Evolutionary conservation across 2,888 invertebrate genomes (phyloP), one percentile per base, ranked within the genome.

Genomic region (Salpingus planirostris): DNA sequence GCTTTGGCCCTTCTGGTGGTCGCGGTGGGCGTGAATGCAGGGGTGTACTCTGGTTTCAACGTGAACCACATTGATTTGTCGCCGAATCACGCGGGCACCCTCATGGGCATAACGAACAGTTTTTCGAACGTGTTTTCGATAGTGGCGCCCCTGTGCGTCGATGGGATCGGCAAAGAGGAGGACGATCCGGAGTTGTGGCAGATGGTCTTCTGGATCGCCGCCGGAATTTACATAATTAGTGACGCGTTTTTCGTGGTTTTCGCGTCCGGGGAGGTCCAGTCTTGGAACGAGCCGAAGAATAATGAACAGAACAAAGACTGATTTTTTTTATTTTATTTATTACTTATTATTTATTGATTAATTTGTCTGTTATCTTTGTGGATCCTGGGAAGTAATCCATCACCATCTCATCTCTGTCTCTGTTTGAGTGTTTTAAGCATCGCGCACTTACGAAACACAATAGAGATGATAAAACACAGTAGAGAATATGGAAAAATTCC

Each of bases 61-160:
- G 72, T 78, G 10, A 88, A 87, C 44, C 87, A 87, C 52, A 82
- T 90, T 41, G 89, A 90, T 65, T 66, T 90, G 29, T 80, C 88
- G 3, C 87, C 88, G 1, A 85, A 83, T 57, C 85, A 80, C 57
- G 83, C 88, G 2, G 88, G 88, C 14, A 78, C 81, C 0, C 63
- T 89, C 44, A 87, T 89, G 86, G 88, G 89, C 3, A 77, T 89
- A 47, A 86, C 86, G 1, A 89, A 89, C 57, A 80, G 80, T 6
- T 66, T 74, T n/a, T 80, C 83, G 0, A 86, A 83, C 50, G 66
- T 86, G 7, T 80, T 83, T 62, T 83, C 86, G 30, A 79, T 89
- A 40, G 65, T 87, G 45, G 86, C 86, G 0, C 89, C 89, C 0
- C 63, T 84, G 1, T 69, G 78, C 15, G 81, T 82, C 1, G 77